Percentiles rank a stretch among this genome's conserved stretches.
Conservation (phyloP, 2,888 invertebrate genomes). For the Chymomyza amoena region DNA sequence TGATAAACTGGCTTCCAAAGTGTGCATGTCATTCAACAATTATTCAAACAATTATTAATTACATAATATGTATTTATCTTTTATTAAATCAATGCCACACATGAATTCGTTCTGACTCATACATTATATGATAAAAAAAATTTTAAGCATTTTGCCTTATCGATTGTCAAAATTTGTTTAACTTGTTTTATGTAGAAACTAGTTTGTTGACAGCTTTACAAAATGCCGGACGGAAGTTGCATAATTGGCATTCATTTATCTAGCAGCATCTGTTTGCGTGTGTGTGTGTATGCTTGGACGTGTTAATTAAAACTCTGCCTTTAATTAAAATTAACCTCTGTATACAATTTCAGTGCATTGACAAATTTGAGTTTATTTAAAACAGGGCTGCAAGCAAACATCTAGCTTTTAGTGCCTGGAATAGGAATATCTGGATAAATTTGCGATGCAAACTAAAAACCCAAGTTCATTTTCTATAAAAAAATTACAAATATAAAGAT, state of each 20-base stretch:
- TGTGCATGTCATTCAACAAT: neutral
- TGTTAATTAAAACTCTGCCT: conserved; percentile 57
- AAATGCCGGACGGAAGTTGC: neutral
- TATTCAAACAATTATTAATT: neutral
- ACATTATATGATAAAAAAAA: neutral
- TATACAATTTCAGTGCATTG: conserved; percentile 47
- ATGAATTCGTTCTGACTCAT: neutral
- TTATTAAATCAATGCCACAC: neutral
- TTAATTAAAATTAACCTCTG: conserved; percentile 66
- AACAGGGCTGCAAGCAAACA: neutral
- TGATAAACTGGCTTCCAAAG: neutral
- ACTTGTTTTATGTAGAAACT: neutral
- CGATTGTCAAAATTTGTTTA: neutral
- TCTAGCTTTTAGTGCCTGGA: neutral
- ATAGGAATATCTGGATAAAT: no score
- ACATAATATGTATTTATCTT: neutral
- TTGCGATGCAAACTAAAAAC: no score
- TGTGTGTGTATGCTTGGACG: conserved; percentile 10
- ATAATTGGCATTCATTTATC: neutral
- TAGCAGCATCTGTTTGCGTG: neutral
- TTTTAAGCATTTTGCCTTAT: neutral
- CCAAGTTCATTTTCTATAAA: no score
- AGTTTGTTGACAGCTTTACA: neutral
- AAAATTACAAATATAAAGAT: no score
- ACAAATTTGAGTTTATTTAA: conserved; percentile 37